A percentile compares a stretch with the other conserved stretches of the same genome.
Evolutionary conservation across 2,888 invertebrate genomes (phyloP).

Genomic region (Orgyia antiqua): DNA sequence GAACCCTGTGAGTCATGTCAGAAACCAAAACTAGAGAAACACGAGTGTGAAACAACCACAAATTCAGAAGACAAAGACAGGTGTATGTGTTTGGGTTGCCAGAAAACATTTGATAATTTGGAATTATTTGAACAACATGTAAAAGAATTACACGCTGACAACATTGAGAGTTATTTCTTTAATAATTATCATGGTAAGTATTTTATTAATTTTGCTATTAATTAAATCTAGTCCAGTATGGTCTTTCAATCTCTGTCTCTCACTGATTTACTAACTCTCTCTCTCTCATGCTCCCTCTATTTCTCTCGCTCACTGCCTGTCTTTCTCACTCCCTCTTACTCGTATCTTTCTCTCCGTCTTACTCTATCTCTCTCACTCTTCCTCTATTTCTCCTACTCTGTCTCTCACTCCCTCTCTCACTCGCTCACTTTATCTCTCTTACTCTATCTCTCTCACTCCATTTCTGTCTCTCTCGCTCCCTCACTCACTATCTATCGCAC

Average conservation of each 20-base stretch:
- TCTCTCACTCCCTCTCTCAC: too few relatives aligned
- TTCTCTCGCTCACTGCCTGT: too few relatives aligned
- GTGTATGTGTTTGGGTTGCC: conserved; percentile 40
- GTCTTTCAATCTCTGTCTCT: not conserved
- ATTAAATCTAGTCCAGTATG: not conserved
- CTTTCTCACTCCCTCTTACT: too few relatives aligned
- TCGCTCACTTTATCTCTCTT: too few relatives aligned
- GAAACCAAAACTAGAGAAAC: conserved; percentile 7
- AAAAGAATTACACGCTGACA: conserved; percentile 32
- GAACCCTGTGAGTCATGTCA: conserved; percentile 31
- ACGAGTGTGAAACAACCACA: conserved; percentile 6
- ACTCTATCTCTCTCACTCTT: too few relatives aligned
- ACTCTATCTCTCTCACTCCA: too few relatives aligned
- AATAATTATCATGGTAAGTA: conserved; percentile 19
- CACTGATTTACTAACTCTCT: not conserved
- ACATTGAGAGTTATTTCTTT: conserved; percentile 44
- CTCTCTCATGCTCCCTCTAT: too few relatives aligned
- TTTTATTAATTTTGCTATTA: not conserved
- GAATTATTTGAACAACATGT: conserved; percentile 44
- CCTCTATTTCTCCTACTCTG: too few relatives aligned
- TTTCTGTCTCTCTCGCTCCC: too few relatives aligned
- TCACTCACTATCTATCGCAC: too few relatives aligned
- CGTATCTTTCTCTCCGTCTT: too few relatives aligned
- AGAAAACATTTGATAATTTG: conserved; percentile 29
- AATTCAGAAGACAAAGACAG: not conserved